phyloP scores from a whole-genome alignment of 2,113 vertebrate genomes.

The Upupa epops region DNA sequence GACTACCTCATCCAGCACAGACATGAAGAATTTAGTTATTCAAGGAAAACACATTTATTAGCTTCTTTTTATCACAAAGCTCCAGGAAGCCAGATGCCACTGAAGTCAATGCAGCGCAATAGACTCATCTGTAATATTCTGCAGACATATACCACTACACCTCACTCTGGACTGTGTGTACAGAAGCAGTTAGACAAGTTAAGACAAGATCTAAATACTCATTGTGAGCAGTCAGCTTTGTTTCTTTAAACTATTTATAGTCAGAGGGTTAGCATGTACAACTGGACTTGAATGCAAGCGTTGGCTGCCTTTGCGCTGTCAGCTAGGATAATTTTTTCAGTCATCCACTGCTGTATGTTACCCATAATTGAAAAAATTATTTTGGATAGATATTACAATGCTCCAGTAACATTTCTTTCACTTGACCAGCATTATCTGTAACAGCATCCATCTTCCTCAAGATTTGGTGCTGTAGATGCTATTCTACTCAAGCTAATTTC shows the following conservation, averaged over 20 bases:
- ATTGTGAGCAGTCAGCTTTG: background rate
- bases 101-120: background rate
- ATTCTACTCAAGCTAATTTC: background rate
- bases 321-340: slow-evolving; percentile 4
- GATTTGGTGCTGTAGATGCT: background rate
- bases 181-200: rapidly evolving
- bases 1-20: background rate
- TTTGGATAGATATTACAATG: slow-evolving; percentile 27
- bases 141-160: background rate
- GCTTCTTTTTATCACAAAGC: background rate
- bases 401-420: slow-evolving; percentile 51
- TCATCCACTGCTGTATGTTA: background rate
- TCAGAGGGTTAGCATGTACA: background rate
- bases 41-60: background rate
- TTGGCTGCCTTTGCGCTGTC: slow-evolving; percentile 26
- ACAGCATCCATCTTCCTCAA: background rate
- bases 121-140: background rate
- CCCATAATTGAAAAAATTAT: slow-evolving; percentile 52
- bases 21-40: background rate
- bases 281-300: background rate
- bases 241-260: background rate
- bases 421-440: slow-evolving; percentile 36
- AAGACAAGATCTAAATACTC: background rate
- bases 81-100: background rate
- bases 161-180: background rate